A percentile compares a stretch with the other conserved stretches of the same genome.
Evolutionary conservation across 2,888 invertebrate species (phyloP).

Genomic region (Hymenopus coronatus): DNA sequence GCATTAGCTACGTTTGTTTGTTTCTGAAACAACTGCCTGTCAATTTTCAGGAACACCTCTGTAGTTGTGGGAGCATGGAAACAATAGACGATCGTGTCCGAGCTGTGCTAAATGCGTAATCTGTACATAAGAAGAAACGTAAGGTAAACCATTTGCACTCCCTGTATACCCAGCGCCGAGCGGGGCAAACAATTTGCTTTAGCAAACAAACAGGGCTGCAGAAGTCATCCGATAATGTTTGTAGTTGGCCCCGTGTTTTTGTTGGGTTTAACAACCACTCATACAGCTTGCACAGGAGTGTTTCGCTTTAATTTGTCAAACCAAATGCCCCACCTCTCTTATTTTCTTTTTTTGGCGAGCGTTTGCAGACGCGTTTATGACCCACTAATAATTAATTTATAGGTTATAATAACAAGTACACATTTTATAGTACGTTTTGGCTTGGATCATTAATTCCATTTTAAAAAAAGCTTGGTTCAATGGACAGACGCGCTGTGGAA

Average conservation of each 20-base stretch:
- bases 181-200: neutral
- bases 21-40: too few species aligned
- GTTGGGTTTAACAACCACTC: neutral
- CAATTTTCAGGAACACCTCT: too few species aligned
- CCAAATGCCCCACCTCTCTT: too few species aligned
- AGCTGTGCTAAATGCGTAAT: neutral
- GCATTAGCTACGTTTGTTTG: too few species aligned
- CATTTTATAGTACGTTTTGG: neutral
- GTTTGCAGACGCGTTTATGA: neutral
- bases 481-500: too few species aligned
- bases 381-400: neutral
- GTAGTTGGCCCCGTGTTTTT: neutral
- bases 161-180: too few species aligned
- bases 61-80: too few species aligned
- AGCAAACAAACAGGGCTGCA: neutral
- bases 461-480: neutral
- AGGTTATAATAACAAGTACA: neutral
- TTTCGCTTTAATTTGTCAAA: neutral
- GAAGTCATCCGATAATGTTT: neutral
- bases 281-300: neutral
- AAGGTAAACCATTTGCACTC: neutral
- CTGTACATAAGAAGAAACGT: neutral
- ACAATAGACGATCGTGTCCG: too few species aligned
- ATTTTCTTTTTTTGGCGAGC: neutral
- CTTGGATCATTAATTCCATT: neutral